Base-by-base conservation (phyloP, 23 tunicate species). In the Botrylloides violaceus region DNA sequence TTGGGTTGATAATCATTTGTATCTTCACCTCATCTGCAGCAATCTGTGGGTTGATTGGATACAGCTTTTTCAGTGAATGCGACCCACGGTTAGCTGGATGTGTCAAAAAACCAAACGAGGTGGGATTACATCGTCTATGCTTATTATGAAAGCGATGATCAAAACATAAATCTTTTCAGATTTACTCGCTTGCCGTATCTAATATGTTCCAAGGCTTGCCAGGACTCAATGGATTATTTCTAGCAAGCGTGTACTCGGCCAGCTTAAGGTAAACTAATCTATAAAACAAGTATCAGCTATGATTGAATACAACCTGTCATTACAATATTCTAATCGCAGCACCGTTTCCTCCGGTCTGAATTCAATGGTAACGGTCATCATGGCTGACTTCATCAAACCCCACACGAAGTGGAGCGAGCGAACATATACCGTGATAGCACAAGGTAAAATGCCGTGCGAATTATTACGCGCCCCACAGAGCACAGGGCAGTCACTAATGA, bases 311-410 rank as follows among this genome's bases (percentile, higher is more conserved):
- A n/a, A n/a, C n/a, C n/a, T n/a, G n/a, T n/a, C n/a, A n/a, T n/a
- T n/a, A n/a, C n/a, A n/a, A n/a, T n/a, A n/a, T n/a, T n/a, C n/a
- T n/a, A n/a, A n/a, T n/a, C n/a, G n/a, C n/a, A 82, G 88, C 59
- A 82, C 88, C 33, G 82, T 76, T 3, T 82, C 88, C 3, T 70
- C 88, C 23, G 88, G 88, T 7, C 43, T 82, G 35, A 82, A 68
- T 29, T 80, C 88, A 4, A 66, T 82, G 78, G 68, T 71, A 4
- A 80, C 86, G 0, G 88, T 82, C 15, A 58, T 66, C 4, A 29
- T 82, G n/a, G 72, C 77, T 65, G 88, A 82, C 36, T 49, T 82
- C 35, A 36, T 82, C 1, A 82, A 82, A 66, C 88, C 88, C 3
- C 20, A 55, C 34, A 66, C 77, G 26, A 77, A 77, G 3, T 76